Evolutionary conservation across 2,797 vertebrate genomes (phyloP), one percentile per base, ranked within the genome.

Genomic region (Pseudomugil gertrudae): DNA sequence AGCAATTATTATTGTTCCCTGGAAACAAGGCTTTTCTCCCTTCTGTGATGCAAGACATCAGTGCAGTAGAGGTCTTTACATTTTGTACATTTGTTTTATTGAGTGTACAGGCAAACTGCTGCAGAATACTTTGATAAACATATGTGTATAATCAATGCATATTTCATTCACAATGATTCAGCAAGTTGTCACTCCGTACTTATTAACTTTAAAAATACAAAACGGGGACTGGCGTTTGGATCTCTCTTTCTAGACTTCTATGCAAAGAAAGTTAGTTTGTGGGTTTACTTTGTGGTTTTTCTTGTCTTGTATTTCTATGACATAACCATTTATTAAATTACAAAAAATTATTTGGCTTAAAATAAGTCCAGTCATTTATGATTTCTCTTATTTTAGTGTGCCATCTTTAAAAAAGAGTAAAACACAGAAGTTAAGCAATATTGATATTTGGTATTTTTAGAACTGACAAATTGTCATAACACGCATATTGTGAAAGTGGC

Each of bases 1-100:
- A 68, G 69, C 83, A 88, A 86, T 91, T 89, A 90, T 88, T 90
- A 74, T 69, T 45, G 59, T 69, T 83, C 78, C 76, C 72, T 64
- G 40, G 74, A 87, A 88, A 85, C 75, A 69, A 78, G 68, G 71
- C 72, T 62, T 21, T 58, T 75, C 65, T 75, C 59, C 67, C 24
- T 80, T 79, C 69, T 75, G 50, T 55, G 60, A 75, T 74, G 55
- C 30, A 17, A 71, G 60, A 78, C 61, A 69, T 79, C 55, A 78
- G 59, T 70, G 57, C 59, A 72, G 72, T 66, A 54, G 62, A 66
- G 74, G 72, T 76, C 53, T 66, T 68, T 66, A 78, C 56, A 66
- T 36, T 57, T 24, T 13, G 47, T 60, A 61, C 73, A 64, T 65
- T 68, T 70, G 58, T 76, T 72, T 36, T 51, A 32, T 52, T 69